These are phyloP conservation scores for Polyommatus iphigenia DNA, from an alignment of 2,888 invertebrate species.

Conservation along the genomic window DNA sequence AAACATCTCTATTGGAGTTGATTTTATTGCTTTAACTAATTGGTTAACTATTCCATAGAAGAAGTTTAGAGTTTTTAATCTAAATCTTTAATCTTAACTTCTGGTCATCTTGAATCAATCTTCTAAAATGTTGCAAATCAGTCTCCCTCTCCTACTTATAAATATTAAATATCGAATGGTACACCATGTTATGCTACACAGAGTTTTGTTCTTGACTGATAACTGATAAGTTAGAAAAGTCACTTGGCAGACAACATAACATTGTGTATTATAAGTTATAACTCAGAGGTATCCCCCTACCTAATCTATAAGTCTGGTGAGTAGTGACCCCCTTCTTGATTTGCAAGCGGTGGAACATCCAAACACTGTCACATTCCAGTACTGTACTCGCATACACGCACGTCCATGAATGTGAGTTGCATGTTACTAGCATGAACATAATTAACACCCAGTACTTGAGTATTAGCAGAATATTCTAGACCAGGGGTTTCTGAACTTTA, in stretches of 20 bases:
- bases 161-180: too few relatives aligned
- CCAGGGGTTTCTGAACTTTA: neutral
- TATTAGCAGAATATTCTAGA: neutral
- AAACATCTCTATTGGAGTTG: neutral
- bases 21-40: neutral
- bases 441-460: neutral
- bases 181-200: too few relatives aligned
- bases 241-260: too few relatives aligned
- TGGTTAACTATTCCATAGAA: neutral
- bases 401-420: slow-evolving; percentile 9
- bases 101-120: too few relatives aligned
- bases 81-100: too few relatives aligned
- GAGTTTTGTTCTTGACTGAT: too few relatives aligned
- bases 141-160: too few relatives aligned
- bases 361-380: neutral
- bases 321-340: neutral
- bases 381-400: neutral
- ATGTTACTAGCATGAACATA: neutral
- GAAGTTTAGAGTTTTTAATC: too few relatives aligned
- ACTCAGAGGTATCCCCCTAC: too few relatives aligned
- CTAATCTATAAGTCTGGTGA: neutral
- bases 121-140: too few relatives aligned
- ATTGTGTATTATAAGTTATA: too few relatives aligned
- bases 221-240: too few relatives aligned
- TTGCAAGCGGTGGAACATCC: neutral